Percentiles rank a stretch among this genome's conserved stretches.
phyloP scores from a whole-genome alignment of 1,140 invertebrate species.

The Listronotus oregonensis region DNA sequence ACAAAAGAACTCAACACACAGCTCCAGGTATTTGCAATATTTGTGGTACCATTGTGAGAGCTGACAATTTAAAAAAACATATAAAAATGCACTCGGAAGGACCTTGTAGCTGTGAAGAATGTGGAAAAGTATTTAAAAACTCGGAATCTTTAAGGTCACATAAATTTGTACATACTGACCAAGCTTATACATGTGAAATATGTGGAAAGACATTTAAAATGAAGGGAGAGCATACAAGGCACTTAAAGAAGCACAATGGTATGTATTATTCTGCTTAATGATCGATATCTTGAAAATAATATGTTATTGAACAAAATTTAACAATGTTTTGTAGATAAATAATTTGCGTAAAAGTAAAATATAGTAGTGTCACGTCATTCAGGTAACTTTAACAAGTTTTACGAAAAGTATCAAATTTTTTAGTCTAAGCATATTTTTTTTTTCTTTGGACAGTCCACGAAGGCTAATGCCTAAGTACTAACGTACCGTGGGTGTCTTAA shows the following conservation, averaged over 20 bases:
- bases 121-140: constrained; percentile 45
- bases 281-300: too few relatives aligned
- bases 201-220: constrained; percentile 45
- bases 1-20: constrained; percentile 43
- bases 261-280: constrained; percentile 2
- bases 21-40: constrained; percentile 45
- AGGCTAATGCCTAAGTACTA: too few relatives aligned
- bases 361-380: too few relatives aligned
- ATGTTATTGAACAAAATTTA: too few relatives aligned
- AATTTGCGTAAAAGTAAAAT: too few relatives aligned
- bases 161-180: constrained; percentile 38
- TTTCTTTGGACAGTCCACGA: too few relatives aligned
- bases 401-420: too few relatives aligned
- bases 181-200: constrained; percentile 43
- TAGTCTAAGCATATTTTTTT: too few relatives aligned
- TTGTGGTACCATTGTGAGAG: constrained; percentile 43
- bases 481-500: too few relatives aligned
- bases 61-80: constrained; percentile 46
- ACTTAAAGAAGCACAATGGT: constrained; percentile 44
- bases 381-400: too few relatives aligned
- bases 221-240: constrained; percentile 42
- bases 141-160: constrained; percentile 45
- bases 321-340: too few relatives aligned
- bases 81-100: constrained; percentile 42
- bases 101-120: constrained; percentile 40